Evolutionary conservation across 2,797 vertebrate genomes (phyloP).

Genomic region (Melanotaenia pygmaea): DNA sequence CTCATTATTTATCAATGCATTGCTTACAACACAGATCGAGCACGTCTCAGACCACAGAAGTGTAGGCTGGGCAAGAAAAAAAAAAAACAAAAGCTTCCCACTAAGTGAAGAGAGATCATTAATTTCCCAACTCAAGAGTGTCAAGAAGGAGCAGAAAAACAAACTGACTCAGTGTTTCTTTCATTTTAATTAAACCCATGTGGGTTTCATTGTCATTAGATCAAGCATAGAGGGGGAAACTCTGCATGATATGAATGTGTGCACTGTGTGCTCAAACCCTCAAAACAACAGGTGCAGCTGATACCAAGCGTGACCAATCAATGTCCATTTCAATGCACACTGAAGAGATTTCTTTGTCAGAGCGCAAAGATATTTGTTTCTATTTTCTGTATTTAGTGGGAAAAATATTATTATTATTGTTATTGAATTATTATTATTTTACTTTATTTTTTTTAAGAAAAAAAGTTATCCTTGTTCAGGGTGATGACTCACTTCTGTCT

Average conservation of each 20-base stretch:
- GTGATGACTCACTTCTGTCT: too few species aligned
- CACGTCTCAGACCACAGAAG: background rate
- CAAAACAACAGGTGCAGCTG: conserved; percentile 63
- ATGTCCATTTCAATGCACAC: conserved; percentile 8
- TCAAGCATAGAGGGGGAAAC: background rate
- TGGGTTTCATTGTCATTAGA: conserved; percentile 24
- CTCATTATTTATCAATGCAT: background rate
- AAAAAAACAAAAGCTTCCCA: background rate
- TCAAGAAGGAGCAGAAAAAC: background rate
- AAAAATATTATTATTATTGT: too few species aligned
- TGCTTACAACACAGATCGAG: background rate
- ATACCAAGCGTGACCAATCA: conserved; percentile 18
- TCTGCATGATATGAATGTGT: background rate
- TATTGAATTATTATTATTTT: too few species aligned
- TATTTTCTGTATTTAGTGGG: too few species aligned
- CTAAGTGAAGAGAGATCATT: background rate
- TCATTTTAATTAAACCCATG: conserved; percentile 25
- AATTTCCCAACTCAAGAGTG: background rate
- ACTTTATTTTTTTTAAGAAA: background rate
- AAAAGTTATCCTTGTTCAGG: too few species aligned
- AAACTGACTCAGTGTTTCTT: conserved; percentile 55
- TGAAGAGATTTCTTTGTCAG: background rate
- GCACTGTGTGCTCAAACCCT: background rate
- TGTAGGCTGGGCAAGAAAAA: background rate
- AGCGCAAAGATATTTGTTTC: too few species aligned